Conservation (phyloP, 2,888 invertebrate genomes). For the Sphecodes monilicornis region DNA sequence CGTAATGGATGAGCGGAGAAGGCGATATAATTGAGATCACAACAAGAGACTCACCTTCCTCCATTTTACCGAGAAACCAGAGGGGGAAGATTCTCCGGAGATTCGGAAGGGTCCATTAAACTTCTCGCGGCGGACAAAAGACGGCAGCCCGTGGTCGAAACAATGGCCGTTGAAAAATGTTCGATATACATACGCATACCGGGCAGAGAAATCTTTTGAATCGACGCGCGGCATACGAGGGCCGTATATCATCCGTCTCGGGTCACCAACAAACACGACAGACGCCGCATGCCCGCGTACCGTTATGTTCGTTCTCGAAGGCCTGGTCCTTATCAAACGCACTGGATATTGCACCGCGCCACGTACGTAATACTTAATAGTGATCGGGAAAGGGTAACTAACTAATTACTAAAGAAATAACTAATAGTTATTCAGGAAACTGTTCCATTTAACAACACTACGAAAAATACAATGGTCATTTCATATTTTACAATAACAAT, state of each 20-base stretch:
- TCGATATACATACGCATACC: slow-evolving; percentile 5
- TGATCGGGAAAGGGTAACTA: neutral
- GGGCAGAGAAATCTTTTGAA: slow-evolving; percentile 30
- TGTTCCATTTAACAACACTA: neutral
- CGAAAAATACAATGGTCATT: no score
- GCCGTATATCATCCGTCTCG: slow-evolving; percentile 48
- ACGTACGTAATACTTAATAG: neutral
- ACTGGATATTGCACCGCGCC: neutral
- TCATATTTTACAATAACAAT: no score
- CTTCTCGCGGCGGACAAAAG: slow-evolving; percentile 24
- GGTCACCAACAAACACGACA: slow-evolving; percentile 55
- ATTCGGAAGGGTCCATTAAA: slow-evolving; percentile 40
- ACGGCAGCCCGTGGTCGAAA: slow-evolving; percentile 6
- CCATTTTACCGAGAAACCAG: slow-evolving; percentile 13
- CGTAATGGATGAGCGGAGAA: neutral
- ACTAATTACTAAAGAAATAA: neutral
- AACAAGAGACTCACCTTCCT: neutral
- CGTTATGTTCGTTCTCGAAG: slow-evolving; percentile 61
- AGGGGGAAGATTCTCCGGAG: slow-evolving; percentile 20
- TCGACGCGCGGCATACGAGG: slow-evolving; percentile 23
- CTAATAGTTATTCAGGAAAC: neutral
- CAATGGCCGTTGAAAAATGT: slow-evolving; percentile 21
- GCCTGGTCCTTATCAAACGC: slow-evolving; percentile 43
- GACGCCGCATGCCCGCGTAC: slow-evolving; percentile 51
- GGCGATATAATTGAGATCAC: slow-evolving; percentile 14